A percentile compares a stretch with the other conserved stretches of the same genome.
These are phyloP conservation scores for Phocoena phocoena DNA, from an alignment of 2,113 vertebrate genomes.

Conservation along the genomic window DNA sequence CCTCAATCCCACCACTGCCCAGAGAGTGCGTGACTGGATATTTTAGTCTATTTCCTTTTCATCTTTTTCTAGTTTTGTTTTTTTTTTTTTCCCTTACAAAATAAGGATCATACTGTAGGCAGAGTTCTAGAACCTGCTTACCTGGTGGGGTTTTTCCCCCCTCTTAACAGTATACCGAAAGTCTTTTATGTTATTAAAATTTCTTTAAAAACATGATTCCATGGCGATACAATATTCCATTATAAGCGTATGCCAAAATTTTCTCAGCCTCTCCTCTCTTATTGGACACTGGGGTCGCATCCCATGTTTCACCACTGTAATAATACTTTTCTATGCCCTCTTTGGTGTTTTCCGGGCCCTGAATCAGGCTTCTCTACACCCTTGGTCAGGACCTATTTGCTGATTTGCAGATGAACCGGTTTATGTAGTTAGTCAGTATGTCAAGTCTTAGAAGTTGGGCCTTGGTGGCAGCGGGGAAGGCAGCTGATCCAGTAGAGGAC, in stretches of 20 bases:
- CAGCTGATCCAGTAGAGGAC: neutral
- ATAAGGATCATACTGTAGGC: neutral
- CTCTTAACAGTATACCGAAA: neutral
- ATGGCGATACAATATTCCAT: neutral
- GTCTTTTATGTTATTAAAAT: neutral
- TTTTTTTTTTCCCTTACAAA: neutral
- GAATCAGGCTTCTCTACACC: neutral
- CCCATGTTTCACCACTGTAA: neutral
- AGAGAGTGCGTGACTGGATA: neutral
- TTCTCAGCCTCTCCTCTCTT: neutral
- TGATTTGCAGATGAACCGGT: neutral
- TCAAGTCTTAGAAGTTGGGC: neutral
- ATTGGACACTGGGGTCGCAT: neutral
- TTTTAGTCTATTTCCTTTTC: neutral
- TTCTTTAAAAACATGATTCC: conserved; percentile 30
- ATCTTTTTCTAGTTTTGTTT: neutral
- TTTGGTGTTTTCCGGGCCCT: neutral
- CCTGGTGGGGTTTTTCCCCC: neutral
- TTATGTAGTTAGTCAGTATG: neutral
- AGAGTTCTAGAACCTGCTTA: conserved; percentile 1
- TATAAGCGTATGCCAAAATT: neutral
- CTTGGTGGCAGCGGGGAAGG: neutral
- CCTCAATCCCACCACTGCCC: neutral
- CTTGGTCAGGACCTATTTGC: neutral
- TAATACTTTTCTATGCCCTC: neutral